Percentiles rank a stretch among this genome's conserved stretches.
Conservation (phyloP, 2,888 invertebrate species). For the Leucophora obtusa region DNA sequence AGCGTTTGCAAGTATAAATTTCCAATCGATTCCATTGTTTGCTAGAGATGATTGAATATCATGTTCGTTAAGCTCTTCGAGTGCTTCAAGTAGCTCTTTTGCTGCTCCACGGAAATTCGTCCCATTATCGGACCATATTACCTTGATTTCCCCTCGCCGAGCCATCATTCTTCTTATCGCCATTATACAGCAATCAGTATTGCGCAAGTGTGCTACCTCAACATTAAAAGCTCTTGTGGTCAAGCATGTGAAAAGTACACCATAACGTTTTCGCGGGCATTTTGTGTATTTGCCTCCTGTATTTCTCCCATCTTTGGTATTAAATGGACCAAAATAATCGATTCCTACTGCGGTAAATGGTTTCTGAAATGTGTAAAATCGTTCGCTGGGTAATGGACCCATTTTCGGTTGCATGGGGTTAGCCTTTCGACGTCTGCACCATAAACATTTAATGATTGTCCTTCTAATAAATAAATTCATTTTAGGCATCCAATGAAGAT, state of each 20-base stretch:
- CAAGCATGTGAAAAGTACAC: conserved; percentile 53
- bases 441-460: neutral
- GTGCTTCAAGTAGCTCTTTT: conserved; percentile 43
- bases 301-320: conserved; percentile 25
- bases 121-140: conserved; percentile 62
- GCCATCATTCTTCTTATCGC: conserved; percentile 57
- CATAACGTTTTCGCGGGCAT: conserved; percentile 29
- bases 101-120: conserved; percentile 57
- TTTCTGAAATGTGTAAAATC: conserved; percentile 55
- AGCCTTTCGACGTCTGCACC: neutral
- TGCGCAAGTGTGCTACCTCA: conserved; percentile 50
- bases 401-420: conserved; percentile 61
- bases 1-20: conserved; percentile 64
- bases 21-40: conserved; percentile 62
- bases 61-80: conserved; percentile 49
- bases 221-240: conserved; percentile 61
- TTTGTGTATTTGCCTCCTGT: conserved; percentile 11
- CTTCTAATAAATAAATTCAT: neutral
- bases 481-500: conserved; percentile 13
- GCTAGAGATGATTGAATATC: conserved; percentile 7
- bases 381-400: conserved; percentile 61
- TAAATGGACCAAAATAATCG: conserved; percentile 67
- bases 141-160: conserved; percentile 46
- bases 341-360: conserved; percentile 66
- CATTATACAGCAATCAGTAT: conserved; percentile 57